These are phyloP conservation scores for Ips typographus DNA, from an alignment of 1,140 invertebrate genomes.

Conservation along the genomic window DNA sequence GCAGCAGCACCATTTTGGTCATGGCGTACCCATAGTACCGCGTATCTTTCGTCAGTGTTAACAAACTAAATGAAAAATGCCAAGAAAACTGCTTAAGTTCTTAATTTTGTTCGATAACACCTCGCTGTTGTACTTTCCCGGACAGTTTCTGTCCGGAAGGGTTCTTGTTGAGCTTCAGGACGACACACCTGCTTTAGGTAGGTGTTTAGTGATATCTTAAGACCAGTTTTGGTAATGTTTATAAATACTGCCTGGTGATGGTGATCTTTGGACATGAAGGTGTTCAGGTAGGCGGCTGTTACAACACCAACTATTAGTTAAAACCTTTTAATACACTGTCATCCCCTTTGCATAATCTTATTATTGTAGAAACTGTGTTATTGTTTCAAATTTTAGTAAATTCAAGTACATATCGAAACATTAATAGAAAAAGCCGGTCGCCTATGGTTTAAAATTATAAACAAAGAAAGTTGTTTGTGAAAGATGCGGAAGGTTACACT, in stretches of 20 bases:
- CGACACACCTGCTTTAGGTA: constrained; percentile 84
- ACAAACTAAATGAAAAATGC: constrained; percentile 59
- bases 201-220: constrained; percentile 44
- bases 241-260: constrained; percentile 3
- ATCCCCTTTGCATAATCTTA: no score
- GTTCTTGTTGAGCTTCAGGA: constrained; percentile 91
- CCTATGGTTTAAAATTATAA: neutral
- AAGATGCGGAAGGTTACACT: constrained; percentile 3
- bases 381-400: no score
- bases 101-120: constrained; percentile 93
- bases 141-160: constrained; percentile 86
- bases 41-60: constrained; percentile 7
- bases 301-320: no score
- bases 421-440: no score
- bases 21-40: constrained; percentile 22
- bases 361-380: no score
- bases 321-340: no score
- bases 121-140: constrained; percentile 88
- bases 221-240: constrained; percentile 41
- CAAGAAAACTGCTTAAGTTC: constrained; percentile 88
- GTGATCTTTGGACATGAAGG: no score
- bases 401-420: no score
- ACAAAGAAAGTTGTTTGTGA: constrained; percentile 17
- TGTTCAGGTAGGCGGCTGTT: no score
- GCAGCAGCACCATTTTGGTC: constrained; percentile 26